phyloP scores from a whole-genome alignment of 2,113 vertebrate genomes.

The Ammodytes dubius region DNA sequence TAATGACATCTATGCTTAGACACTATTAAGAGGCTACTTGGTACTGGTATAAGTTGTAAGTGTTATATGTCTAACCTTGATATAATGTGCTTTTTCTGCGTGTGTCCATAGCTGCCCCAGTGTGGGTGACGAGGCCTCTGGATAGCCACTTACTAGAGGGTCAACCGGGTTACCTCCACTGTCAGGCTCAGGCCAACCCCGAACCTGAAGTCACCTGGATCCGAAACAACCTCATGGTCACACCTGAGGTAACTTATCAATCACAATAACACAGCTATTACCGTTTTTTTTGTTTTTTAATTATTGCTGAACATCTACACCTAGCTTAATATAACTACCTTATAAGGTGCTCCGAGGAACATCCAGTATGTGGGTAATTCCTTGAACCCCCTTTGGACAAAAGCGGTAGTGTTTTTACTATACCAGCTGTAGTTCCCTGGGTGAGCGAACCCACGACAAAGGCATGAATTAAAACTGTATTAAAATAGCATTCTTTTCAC shows the following conservation, averaged over 20 bases:
- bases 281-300: not conserved
- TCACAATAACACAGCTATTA: not conserved
- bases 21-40: not conserved
- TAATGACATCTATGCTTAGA: slow-evolving; percentile 23
- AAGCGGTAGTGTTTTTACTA: no score
- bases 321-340: no score
- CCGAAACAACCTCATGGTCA: slow-evolving; percentile 88
- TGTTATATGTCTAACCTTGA: not conserved
- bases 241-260: slow-evolving; percentile 85
- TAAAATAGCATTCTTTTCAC: no score
- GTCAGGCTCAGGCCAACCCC: slow-evolving; percentile 89
- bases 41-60: not conserved
- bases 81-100: slow-evolving; percentile 4
- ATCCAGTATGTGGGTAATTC: no score
- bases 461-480: no score
- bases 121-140: slow-evolving; percentile 91
- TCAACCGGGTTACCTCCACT: slow-evolving; percentile 94
- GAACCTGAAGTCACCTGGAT: slow-evolving; percentile 91
- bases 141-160: slow-evolving; percentile 94
- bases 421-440: no score
- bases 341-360: no score
- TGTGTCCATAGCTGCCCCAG: slow-evolving; percentile 87
- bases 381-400: no score
- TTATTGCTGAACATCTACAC: no score
- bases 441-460: no score